Conservation (phyloP, 1,140 invertebrate species). For the Euschistus heros region DNA sequence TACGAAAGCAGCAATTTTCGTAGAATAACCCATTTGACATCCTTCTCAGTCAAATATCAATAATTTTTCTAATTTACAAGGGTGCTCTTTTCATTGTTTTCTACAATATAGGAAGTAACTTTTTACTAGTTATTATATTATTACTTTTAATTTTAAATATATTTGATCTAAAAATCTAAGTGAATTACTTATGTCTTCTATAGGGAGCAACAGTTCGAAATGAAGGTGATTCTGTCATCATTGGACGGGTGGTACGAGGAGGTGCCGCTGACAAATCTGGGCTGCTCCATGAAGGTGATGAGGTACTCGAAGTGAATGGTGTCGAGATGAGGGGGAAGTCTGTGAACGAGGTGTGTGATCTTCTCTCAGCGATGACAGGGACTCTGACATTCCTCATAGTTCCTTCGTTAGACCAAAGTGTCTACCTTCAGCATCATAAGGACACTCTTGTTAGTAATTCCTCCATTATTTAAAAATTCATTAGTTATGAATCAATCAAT, state of each 20-base stretch:
- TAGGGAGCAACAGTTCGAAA: slow-evolving; percentile 89
- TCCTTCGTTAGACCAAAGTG: slow-evolving; percentile 37
- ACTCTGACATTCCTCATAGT: slow-evolving; percentile 85
- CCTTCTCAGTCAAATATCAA: too few relatives aligned
- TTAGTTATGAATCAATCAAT: too few relatives aligned
- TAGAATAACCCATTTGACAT: too few relatives aligned
- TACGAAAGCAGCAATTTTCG: too few relatives aligned
- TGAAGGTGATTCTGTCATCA: slow-evolving; percentile 84
- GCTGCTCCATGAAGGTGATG: slow-evolving; percentile 89
- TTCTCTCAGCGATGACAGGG: slow-evolving; percentile 86
- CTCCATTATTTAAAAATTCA: too few relatives aligned
- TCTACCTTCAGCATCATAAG: slow-evolving; percentile 35
- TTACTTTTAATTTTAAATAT: background rate
- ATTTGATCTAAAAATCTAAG: background rate
- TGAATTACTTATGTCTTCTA: slow-evolving; percentile 24
- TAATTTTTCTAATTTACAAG: too few relatives aligned
- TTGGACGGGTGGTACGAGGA: slow-evolving; percentile 88
- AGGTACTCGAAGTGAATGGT: slow-evolving; percentile 93
- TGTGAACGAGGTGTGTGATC: slow-evolving; percentile 94
- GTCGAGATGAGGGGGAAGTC: slow-evolving; percentile 92
- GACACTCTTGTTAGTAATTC: slow-evolving; percentile 39
- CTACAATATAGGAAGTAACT: too few relatives aligned
- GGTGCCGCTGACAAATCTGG: slow-evolving; percentile 92
- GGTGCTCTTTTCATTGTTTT: too few relatives aligned
- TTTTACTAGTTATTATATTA: background rate